Conservation (phyloP, 2,797 vertebrate species). For the Pseudotriccus pelzelni region DNA sequence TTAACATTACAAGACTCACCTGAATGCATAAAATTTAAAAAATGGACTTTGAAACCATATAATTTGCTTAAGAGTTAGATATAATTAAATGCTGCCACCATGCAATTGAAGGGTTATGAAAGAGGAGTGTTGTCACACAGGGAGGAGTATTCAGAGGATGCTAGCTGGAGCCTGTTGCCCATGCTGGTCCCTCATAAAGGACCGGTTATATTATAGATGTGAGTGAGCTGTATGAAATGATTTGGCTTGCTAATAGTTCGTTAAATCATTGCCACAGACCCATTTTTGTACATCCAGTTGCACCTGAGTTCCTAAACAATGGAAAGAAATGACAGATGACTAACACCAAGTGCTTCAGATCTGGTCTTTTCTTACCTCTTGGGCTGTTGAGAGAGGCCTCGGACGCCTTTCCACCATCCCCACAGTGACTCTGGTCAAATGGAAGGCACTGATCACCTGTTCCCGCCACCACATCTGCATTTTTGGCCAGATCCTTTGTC, state of each 20-base stretch:
- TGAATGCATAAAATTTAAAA: not conserved
- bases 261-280: not conserved
- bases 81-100: slow-evolving; percentile 29
- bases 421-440: slow-evolving; percentile 96
- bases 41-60: not conserved
- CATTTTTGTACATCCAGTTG: not conserved
- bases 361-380: slow-evolving; percentile 81
- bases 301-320: not conserved
- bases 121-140: not conserved
- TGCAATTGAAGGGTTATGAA: slow-evolving; percentile 10
- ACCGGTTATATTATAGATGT: not conserved
- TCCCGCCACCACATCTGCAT: slow-evolving; percentile 92
- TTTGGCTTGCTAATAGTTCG: not conserved
- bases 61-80: not conserved
- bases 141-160: not conserved
- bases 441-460: slow-evolving; percentile 96
- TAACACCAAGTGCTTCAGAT: not conserved
- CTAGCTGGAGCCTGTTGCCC: not conserved
- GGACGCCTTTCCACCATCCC: slow-evolving; percentile 90
- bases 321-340: not conserved
- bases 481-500: slow-evolving; percentile 91
- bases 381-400: slow-evolving; percentile 95
- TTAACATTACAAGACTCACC: not conserved
- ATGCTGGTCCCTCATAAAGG: not conserved
- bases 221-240: not conserved